Percentiles rank a stretch among this genome's conserved stretches.
These are phyloP conservation scores for Saiga tatarica DNA, from an alignment of 2,113 vertebrate species.

Conservation along the genomic window DNA sequence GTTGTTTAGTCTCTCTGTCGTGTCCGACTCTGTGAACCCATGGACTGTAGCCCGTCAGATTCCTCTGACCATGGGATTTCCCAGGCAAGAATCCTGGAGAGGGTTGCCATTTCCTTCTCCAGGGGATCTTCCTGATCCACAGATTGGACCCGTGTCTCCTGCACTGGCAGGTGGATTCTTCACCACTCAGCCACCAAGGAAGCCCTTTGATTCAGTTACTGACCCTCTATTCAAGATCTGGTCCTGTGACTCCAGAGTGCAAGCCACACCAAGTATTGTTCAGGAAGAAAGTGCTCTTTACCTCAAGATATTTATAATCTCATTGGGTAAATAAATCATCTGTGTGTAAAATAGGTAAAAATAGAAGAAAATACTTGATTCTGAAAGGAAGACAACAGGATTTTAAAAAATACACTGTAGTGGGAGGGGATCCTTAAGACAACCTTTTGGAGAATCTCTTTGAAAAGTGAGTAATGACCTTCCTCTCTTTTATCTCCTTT, in stretches of 20 bases:
- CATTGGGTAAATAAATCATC: neutral
- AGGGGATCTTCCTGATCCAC: neutral
- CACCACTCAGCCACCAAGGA: neutral
- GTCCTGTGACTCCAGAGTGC: neutral
- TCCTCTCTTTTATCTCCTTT: neutral
- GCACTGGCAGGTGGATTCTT: neutral
- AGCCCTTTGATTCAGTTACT: neutral
- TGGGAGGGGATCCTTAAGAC: neutral
- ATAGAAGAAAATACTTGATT: neutral
- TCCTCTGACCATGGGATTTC: neutral
- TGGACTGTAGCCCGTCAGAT: neutral
- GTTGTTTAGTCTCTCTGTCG: neutral
- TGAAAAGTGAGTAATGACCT: neutral
- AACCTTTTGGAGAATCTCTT: neutral
- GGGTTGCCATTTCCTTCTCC: neutral
- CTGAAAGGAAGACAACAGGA: neutral
- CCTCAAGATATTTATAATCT: neutral
- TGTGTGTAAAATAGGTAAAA: neutral
- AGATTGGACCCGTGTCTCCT: neutral
- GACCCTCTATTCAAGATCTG: neutral
- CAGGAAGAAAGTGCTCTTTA: neutral
- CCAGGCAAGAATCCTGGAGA: neutral
- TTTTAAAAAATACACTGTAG: neutral
- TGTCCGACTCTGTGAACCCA: neutral
- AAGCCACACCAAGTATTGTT: neutral